These are phyloP conservation scores for Hydractinia symbiolongicarpus DNA, from an alignment of 30 jellyfish, hydroid and myxozoan species.

Conservation along the genomic window DNA sequence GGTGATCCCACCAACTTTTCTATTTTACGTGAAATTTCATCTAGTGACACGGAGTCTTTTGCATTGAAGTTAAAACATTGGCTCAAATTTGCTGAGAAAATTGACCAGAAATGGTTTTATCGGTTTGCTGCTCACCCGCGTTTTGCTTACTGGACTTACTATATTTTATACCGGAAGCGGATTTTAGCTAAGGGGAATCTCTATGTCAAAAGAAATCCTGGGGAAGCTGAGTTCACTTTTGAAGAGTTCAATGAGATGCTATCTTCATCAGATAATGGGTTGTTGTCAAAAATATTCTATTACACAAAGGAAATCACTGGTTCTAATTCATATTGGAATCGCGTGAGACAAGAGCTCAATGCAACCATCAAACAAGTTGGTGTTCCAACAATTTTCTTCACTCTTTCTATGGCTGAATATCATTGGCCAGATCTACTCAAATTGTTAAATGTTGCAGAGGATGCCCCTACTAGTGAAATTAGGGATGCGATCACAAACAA, in stretches of 20 bases:
- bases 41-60: slow-evolving; percentile 16
- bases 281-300: slow-evolving; percentile 32
- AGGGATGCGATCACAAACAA: background rate
- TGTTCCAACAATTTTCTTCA: slow-evolving; percentile 35
- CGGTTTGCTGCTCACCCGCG: slow-evolving; percentile 33
- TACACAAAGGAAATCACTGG: slow-evolving; percentile 40
- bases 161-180: slow-evolving; percentile 24
- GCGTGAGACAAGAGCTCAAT: slow-evolving; percentile 8
- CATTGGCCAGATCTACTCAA: slow-evolving; percentile 28
- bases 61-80: slow-evolving; percentile 18
- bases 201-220: slow-evolving; percentile 28
- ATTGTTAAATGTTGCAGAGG: background rate
- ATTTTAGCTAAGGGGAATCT: slow-evolving; percentile 9
- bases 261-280: slow-evolving; percentile 5
- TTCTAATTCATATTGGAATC: slow-evolving; percentile 42
- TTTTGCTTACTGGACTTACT: slow-evolving; percentile 21
- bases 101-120: background rate
- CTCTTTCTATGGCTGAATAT: slow-evolving; percentile 21
- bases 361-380: slow-evolving; percentile 37
- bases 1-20: slow-evolving; percentile 11
- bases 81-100: slow-evolving; percentile 21
- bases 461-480: background rate
- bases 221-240: slow-evolving; percentile 16
- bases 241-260: slow-evolving; percentile 38
- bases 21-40: background rate